These are phyloP conservation scores for Zele albiditarsus DNA, from an alignment of 2,888 invertebrate species.

Conservation along the genomic window DNA sequence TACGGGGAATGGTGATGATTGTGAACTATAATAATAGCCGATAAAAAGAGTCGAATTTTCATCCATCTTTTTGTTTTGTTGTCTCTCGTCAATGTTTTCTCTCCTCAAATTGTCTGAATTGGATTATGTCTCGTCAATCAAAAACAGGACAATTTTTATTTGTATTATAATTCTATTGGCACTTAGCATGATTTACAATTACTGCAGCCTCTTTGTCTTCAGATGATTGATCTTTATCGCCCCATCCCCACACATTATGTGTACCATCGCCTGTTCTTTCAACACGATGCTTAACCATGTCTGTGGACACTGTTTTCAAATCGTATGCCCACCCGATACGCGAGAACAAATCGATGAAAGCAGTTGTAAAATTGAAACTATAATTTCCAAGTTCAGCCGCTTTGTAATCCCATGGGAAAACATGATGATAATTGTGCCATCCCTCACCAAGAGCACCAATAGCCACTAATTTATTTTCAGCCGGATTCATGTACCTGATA, in stretches of 20 bases:
- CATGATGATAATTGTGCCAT: conserved; percentile 96
- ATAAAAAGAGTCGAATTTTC: not conserved
- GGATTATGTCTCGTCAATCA: not conserved
- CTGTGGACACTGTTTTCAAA: conserved; percentile 84
- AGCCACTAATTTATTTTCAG: conserved; percentile 84
- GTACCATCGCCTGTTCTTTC: conserved; percentile 84
- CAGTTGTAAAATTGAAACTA: conserved; percentile 74
- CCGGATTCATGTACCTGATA: conserved; percentile 83
- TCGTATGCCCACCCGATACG: conserved; percentile 92
- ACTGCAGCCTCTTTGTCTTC: conserved; percentile 63
- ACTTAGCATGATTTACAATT: conserved; percentile 29
- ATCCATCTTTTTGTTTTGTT: conserved; percentile 1
- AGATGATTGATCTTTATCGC: conserved; percentile 66
- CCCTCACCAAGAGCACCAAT: conserved; percentile 87
- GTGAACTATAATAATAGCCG: not conserved
- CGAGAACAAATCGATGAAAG: conserved; percentile 81
- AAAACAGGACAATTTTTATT: not conserved
- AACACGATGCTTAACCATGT: conserved; percentile 81
- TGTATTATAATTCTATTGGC: not conserved
- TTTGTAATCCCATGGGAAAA: conserved; percentile 95
- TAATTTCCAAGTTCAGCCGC: conserved; percentile 86
- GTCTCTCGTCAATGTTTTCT: too few species aligned
- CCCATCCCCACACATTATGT: conserved; percentile 83
- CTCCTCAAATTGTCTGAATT: conserved; percentile 17
- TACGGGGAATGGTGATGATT: not conserved